phyloP scores from a whole-genome alignment of 2,888 invertebrate genomes.

The Anarsia innoxiella region DNA sequence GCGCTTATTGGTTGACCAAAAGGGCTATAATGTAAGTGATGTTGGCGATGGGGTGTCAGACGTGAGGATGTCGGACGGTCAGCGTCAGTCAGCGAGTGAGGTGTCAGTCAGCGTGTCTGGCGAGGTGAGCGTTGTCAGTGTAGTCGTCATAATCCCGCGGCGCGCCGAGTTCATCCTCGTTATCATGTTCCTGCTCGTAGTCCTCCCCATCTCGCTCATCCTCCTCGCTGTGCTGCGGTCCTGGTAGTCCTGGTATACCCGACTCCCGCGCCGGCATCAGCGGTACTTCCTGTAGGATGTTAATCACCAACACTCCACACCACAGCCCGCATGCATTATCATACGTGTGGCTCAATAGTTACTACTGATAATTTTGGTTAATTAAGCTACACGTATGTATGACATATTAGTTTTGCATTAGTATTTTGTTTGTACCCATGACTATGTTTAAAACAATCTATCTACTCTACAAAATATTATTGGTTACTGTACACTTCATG shows the following conservation, averaged over 20 bases:
- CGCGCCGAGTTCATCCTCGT: constrained; percentile 41
- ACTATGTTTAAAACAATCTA: background rate
- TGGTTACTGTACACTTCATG: background rate
- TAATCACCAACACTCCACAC: constrained; percentile 14
- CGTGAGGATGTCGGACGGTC: background rate
- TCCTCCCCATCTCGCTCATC: constrained; percentile 33
- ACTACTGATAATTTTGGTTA: background rate
- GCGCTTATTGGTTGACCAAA: constrained; percentile 10
- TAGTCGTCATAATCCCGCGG: constrained; percentile 65
- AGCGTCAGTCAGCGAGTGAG: background rate
- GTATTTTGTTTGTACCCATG: background rate
- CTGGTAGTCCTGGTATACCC: no score
- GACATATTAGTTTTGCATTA: background rate
- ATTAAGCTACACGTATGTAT: background rate
- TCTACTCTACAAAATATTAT: background rate
- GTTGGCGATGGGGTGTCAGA: background rate
- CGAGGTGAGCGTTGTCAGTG: constrained; percentile 57
- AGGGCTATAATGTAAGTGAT: no score
- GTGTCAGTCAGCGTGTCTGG: constrained; percentile 49
- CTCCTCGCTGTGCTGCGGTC: constrained; percentile 26
- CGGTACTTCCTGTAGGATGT: constrained; percentile 29
- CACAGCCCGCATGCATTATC: background rate
- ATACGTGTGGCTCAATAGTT: background rate
- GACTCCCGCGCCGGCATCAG: constrained; percentile 25
- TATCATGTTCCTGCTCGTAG: constrained; percentile 42